phyloP scores from a whole-genome alignment of 2,797 vertebrate species.

The Poecilia gillii region DNA sequence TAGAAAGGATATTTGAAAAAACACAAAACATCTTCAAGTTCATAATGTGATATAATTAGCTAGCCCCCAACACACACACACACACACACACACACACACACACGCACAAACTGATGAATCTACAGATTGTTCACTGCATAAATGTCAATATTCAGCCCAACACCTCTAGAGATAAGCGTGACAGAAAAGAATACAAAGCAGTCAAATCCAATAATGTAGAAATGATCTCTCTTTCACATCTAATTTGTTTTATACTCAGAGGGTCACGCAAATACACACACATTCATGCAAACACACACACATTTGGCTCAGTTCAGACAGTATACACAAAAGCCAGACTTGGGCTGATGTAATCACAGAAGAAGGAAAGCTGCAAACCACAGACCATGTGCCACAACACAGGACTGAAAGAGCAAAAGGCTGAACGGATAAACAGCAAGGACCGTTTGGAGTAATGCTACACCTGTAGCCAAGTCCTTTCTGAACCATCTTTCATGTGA shows the following conservation, averaged over 20 bases:
- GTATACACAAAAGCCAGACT: background rate
- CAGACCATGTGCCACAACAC: background rate
- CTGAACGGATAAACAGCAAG: background rate
- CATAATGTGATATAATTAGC: background rate
- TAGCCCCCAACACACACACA: background rate
- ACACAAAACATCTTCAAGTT: background rate
- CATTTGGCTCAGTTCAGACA: background rate
- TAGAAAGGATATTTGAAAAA: background rate
- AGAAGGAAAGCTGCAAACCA: background rate
- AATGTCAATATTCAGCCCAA: background rate
- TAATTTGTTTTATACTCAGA: background rate
- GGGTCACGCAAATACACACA: background rate
- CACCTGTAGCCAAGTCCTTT: background rate
- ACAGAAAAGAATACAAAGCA: background rate
- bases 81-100: background rate
- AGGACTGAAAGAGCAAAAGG: background rate
- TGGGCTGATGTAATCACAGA: background rate
- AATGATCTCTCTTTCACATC: background rate
- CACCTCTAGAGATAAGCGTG: background rate
- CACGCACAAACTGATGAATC: background rate
- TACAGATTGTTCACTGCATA: too few relatives aligned
- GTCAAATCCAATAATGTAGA: slow-evolving; percentile 3
- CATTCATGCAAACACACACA: background rate
- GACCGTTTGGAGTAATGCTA: background rate
- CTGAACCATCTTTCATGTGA: background rate